Conservation (phyloP, 2,888 invertebrate species). For the Meiosimyza decipiens region DNA sequence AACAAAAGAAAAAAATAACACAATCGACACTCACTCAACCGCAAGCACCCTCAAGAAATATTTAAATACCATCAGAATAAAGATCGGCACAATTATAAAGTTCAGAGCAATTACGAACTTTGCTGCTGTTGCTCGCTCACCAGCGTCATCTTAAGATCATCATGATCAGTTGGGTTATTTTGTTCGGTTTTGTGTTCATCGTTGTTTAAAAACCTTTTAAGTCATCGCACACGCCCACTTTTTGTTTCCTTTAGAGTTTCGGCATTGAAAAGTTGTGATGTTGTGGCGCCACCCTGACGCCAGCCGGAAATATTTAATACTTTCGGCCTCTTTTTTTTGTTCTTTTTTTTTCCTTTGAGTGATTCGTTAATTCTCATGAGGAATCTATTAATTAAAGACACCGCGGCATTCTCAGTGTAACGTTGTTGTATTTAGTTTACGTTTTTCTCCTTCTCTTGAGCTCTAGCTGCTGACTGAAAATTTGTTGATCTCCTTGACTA, state of each 20-base stretch:
- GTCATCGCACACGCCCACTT: slow-evolving; percentile 59
- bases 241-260: slow-evolving; percentile 39
- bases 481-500: slow-evolving; percentile 40
- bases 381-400: slow-evolving; percentile 39
- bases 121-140: slow-evolving; percentile 6
- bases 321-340: slow-evolving; percentile 26
- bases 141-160: background rate
- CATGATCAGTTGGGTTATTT: background rate
- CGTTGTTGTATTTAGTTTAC: slow-evolving; percentile 2
- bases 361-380: background rate
- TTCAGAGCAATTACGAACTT: background rate
- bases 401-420: slow-evolving; percentile 25
- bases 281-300: slow-evolving; percentile 60
- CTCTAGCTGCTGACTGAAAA: slow-evolving; percentile 17
- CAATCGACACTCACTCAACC: background rate
- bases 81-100: background rate
- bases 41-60: background rate
- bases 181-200: background rate
- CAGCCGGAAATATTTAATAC: slow-evolving; percentile 54
- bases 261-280: slow-evolving; percentile 35
- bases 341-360: background rate
- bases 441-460: background rate
- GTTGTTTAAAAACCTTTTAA: slow-evolving; percentile 58
- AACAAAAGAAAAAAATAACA: background rate
- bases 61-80: slow-evolving; percentile 14